Base-by-base conservation (phyloP, 30 jellyfish, hydroid and myxozoan species). In the Aurelia aurita region DNA sequence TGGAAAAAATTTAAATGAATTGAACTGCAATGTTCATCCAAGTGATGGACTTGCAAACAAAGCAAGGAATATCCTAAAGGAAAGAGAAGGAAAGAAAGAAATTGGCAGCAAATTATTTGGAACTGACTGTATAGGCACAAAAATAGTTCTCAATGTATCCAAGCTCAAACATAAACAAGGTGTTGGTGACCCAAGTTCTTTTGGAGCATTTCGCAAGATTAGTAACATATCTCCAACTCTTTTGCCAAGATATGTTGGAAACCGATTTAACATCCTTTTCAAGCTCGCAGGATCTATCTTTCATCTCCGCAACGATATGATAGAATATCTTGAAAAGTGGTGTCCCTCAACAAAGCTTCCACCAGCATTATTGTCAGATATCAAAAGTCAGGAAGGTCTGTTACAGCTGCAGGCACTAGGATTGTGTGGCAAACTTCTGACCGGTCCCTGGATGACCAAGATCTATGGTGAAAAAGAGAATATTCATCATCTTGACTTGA, bases 131-230 rank as follows among this genome's bases (percentile, higher is more conserved):
- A 69, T 69, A 6, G 16, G 31, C 4, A 69, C 29, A 5, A 69
- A 69, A 18, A 69, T 69, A 69, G 12, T 69, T 25, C 3, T 13
- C 3, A 25, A 18, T 69, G 80, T 69, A 7, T 69, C 80, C 80
- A 69, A 69, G 43, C 80, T 69, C 31, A 69, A 69, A 16, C 80
- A 69, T 39, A 69, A 69, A 16, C 31, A 69, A 13, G 80, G 80
- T 2, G 29, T 25, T 69, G 80, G 80, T 13, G 80, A 69, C 29
- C 80, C 80, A 69, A 69, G 80, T 69, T 69, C 80, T 44, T 69
- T 69, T 69, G 80, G 51, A 22, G 44, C 77, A 22, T 64, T 64
- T 29, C 44, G 10, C 51, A 69, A 69, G 80, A 69, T 31, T 11
- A 69, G 29, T 5, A 25, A 69, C 25, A 69, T 69, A 13, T 25